Base-by-base conservation (phyloP, 2,797 vertebrate species). In the Strix occidentalis region DNA sequence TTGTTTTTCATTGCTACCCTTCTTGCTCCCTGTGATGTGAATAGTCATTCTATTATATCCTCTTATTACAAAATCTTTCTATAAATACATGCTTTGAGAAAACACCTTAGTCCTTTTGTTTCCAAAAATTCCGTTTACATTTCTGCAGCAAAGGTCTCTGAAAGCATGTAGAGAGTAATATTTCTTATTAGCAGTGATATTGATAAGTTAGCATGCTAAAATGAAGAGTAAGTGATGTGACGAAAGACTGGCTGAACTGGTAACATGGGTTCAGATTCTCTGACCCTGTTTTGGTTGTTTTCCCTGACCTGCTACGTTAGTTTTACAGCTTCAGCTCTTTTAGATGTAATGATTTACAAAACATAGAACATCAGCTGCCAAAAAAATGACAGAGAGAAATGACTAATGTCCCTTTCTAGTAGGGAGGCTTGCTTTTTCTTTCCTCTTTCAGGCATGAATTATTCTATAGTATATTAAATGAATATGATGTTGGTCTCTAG, bases 251-350 rank as follows among this genome's bases (percentile, higher is more conserved):
- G 63, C 68, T 85, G 65, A 80, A 48, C 51, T 17, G 45, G n/a
- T 91, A 60, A 83, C 50, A 39, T 1, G 24, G 10, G 76, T 77
- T 85, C 79, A 74, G 15, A 54, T 35, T 48, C 68, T 64, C 37
- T 94, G 61, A 76, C 66, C 75, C 39, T 51, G 13, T 21, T 89
- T 72, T 68, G 31, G 12, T 87, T 79, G 16, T 87, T 88, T 90
- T 90, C 57, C 68, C 63, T 91, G 94, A 88, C 65, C 60, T 75
- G 33, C 57, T 87, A 19, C 29, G 61, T 87, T 83, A 89, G 50
- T 87, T 83, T 91, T 93, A 91, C 18, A 56, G 68, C 64, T 95
- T 79, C 23, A 54, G 69, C 84, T 93, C 19, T 13, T 92, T 91
- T 46, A 71, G 37, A 64, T 75, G 11, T 61, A 85, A 81, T 61